Conservation (phyloP, 2,888 invertebrate species). For the Resseliella maxima region DNA sequence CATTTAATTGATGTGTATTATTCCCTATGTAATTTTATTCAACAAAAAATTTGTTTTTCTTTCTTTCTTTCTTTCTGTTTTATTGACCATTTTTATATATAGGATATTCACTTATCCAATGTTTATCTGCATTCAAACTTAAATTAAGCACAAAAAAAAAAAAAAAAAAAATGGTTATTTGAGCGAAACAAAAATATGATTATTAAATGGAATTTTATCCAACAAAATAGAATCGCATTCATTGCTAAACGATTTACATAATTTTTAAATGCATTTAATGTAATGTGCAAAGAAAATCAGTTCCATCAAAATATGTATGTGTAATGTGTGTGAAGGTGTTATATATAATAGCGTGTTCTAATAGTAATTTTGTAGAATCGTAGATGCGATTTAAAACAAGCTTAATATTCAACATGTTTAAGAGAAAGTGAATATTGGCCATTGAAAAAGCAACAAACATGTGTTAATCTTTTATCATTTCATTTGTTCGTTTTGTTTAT, state of each 20-base stretch:
- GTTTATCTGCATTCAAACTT: too few relatives aligned
- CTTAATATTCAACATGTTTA: not conserved
- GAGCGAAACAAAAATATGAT: not conserved
- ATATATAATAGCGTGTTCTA: conserved; percentile 43
- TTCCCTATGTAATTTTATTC: not conserved
- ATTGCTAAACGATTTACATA: not conserved
- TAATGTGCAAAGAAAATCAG: not conserved
- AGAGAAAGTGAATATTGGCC: not conserved
- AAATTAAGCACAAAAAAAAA: not conserved
- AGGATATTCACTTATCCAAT: too few relatives aligned
- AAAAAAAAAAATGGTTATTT: not conserved
- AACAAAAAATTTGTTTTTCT: not conserved
- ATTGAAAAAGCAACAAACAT: too few relatives aligned
- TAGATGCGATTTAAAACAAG: not conserved
- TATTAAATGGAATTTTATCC: not conserved
- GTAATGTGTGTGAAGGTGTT: conserved; percentile 54
- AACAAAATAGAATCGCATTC: not conserved
- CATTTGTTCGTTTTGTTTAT: too few relatives aligned
- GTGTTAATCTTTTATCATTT: too few relatives aligned
- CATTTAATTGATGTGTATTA: not conserved
- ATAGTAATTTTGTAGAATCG: not conserved
- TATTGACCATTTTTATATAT: too few relatives aligned
- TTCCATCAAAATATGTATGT: conserved; percentile 20
- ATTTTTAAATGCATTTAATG: not conserved
- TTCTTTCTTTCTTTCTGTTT: too few relatives aligned